These are phyloP conservation scores for Xenopus tropicalis DNA, from an alignment of 2,113 vertebrate species.

Conservation along the genomic window DNA sequence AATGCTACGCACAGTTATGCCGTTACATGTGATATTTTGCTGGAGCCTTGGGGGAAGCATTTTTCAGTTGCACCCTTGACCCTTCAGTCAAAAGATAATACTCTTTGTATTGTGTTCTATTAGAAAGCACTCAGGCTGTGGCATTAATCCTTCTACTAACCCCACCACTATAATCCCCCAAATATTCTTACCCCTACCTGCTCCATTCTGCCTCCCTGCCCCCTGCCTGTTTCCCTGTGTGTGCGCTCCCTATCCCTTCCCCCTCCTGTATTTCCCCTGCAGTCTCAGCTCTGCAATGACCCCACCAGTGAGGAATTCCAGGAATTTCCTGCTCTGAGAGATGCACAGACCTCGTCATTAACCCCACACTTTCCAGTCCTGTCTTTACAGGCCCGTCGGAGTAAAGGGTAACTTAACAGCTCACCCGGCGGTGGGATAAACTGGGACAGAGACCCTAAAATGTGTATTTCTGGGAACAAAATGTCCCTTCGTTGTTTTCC, in stretches of 20 bases:
- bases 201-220: too few species aligned
- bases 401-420: slow-evolving; percentile 2
- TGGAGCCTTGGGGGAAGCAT: too few species aligned
- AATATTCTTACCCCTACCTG: too few species aligned
- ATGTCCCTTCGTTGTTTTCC: background rate
- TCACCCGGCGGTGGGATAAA: background rate
- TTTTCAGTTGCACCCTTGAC: too few species aligned
- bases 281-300: slow-evolving; percentile 66
- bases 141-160: too few species aligned
- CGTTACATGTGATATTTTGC: too few species aligned
- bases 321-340: slow-evolving; percentile 67
- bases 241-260: slow-evolving; percentile 3
- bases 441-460: background rate
- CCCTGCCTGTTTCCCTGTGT: too few species aligned
- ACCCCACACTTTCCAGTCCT: slow-evolving; percentile 34
- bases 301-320: slow-evolving; percentile 69
- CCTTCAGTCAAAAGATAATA: too few species aligned
- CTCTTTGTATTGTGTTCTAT: too few species aligned
- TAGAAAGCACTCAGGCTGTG: too few species aligned
- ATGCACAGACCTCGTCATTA: slow-evolving; percentile 35
- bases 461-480: background rate
- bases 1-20: too few species aligned
- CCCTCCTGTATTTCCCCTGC: slow-evolving; percentile 52
- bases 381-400: slow-evolving; percentile 21
- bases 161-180: too few species aligned